Evolutionary conservation across 1,140 invertebrate genomes (phyloP), one percentile per base, ranked within the genome.

Genomic region (Drosophila oshimai): DNA sequence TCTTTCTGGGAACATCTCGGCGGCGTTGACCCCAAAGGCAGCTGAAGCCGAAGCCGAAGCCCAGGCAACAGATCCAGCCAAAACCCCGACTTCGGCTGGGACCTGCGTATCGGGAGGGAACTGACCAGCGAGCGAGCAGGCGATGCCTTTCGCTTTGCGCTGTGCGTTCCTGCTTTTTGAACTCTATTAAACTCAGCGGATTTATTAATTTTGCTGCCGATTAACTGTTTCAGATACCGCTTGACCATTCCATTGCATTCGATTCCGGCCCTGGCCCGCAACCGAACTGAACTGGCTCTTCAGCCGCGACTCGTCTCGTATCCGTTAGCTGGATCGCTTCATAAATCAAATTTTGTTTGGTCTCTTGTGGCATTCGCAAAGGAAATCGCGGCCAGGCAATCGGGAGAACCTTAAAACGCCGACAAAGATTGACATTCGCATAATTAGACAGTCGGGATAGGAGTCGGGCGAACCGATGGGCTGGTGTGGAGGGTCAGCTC

Each of bases 1-100:
- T 89, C 86, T 89, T 77, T 84, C 76, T 89, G 86, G 86, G 86
- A 89, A 89, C 86, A 89, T 89, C 86, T 89, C 74, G 58, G 78
- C 81, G 83, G 76, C 73, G 76, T 69, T 86, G 81, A 86, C 81
- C 81, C 81, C 81, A 87, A 86, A 80, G 80, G 79, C 70, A 74
- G 39, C 65, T 33, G 28, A 18, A 39, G 13, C 34, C 20, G 22
- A 13, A 42, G 39, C 9, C 20, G 20, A 17, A 13, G 20, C 68
- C 68, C n/a, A n/a, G n/a, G n/a, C n/a, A n/a, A 62, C 68, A 81
- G 68, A 75, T 70, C 58, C 68, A 58, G 36, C 55, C 17, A 33
- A 45, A 49, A 50, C 39, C 5, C 51, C 31, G 45, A 65, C 17
- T 60, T 34, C 36, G 54, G 41, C 53, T 60, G 49, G 29, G 51